These are phyloP conservation scores for Gryllus longicercus DNA, from an alignment of 2,888 invertebrate species.

Conservation along the genomic window DNA sequence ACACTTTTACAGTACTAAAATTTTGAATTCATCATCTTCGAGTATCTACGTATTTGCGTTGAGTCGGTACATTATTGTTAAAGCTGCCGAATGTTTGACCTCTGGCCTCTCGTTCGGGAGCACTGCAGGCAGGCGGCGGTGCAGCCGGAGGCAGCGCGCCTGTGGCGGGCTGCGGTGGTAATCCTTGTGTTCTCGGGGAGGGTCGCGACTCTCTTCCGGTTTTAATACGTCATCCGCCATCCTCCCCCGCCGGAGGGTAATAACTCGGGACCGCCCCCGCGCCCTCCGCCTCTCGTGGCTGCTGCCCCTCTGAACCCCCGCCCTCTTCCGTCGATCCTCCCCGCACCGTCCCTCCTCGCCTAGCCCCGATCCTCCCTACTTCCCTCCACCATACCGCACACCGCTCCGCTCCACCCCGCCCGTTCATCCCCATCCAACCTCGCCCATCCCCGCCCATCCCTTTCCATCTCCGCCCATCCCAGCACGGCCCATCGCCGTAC, in stretches of 20 bases:
- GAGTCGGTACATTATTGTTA: too few species aligned
- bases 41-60: too few species aligned
- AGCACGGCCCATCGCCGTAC: too few species aligned
- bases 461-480: too few species aligned
- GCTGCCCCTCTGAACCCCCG: neutral
- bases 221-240: slow-evolving; percentile 8
- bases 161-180: neutral
- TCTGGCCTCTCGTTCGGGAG: too few species aligned
- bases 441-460: too few species aligned
- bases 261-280: neutral
- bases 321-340: neutral
- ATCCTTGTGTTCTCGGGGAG: neutral
- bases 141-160: neutral
- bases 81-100: too few species aligned
- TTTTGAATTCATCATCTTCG: too few species aligned
- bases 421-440: too few species aligned
- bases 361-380: neutral
- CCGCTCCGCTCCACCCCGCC: too few species aligned
- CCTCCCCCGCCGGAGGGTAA: neutral
- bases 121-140: too few species aligned
- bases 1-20: too few species aligned
- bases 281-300: neutral
- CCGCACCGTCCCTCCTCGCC: neutral
- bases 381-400: neutral
- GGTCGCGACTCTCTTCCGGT: neutral